phyloP scores from a whole-genome alignment of 2,888 invertebrate genomes.

The Nysson spinosus region DNA sequence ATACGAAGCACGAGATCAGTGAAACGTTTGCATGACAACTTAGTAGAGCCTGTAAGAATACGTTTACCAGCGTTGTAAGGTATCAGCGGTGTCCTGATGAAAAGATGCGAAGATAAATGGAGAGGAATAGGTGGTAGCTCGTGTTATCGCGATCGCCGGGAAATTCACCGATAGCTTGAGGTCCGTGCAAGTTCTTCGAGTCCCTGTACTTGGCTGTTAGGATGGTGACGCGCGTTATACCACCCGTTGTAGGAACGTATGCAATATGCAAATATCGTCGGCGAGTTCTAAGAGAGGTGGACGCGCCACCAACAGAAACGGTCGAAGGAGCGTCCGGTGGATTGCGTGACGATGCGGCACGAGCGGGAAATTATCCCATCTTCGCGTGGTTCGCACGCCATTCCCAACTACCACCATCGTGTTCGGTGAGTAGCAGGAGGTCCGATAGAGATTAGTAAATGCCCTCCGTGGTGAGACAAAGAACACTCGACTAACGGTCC shows the following conservation, averaged over 20 bases:
- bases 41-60: background rate
- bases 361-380: conserved; percentile 68
- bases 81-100: conserved; percentile 14
- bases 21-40: background rate
- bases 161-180: conserved; percentile 26
- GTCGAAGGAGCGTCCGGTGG: conserved; percentile 36
- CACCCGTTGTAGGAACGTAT: conserved; percentile 13
- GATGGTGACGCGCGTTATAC: conserved; percentile 32
- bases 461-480: too few relatives aligned
- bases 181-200: background rate
- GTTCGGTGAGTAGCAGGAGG: conserved; percentile 33
- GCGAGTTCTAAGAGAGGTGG: conserved; percentile 25
- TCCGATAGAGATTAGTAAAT: conserved; percentile 26
- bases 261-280: conserved; percentile 54
- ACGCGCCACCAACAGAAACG: too few relatives aligned
- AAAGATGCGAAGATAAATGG: conserved; percentile 33
- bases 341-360: conserved; percentile 65
- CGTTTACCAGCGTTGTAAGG: background rate
- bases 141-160: conserved; percentile 35
- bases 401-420: conserved; percentile 33
- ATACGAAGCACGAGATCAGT: background rate
- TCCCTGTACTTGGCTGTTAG: background rate
- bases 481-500: too few relatives aligned
- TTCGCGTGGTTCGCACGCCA: conserved; percentile 48
- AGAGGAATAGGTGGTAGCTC: conserved; percentile 21